These are phyloP conservation scores for Buphagus erythrorhynchus DNA, from an alignment of 2,797 vertebrate species.

Conservation along the genomic window DNA sequence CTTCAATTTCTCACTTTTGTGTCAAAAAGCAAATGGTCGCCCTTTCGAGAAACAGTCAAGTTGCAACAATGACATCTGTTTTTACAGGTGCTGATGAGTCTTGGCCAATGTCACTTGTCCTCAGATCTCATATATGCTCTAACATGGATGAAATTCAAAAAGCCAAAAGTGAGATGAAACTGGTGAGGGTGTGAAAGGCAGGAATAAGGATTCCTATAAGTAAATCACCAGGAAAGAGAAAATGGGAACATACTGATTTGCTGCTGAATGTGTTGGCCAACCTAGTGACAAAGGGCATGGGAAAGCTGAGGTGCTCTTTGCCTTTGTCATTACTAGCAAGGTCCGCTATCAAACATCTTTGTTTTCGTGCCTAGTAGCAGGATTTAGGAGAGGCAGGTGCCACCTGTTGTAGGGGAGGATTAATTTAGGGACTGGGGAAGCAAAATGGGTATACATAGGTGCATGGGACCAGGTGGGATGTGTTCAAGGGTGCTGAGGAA, in stretches of 20 bases:
- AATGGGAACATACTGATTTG: not conserved
- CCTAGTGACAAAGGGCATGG: not conserved
- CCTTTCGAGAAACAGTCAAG: conserved; percentile 22
- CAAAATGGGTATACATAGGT: not conserved
- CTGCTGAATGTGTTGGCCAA: not conserved
- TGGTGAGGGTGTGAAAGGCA: not conserved
- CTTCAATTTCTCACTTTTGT: conserved; percentile 49
- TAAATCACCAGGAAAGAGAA: not conserved
- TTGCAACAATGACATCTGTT: conserved; percentile 34
- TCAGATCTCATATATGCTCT: not conserved
- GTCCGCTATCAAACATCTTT: not conserved
- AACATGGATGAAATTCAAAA: not conserved
- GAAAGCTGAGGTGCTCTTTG: not conserved
- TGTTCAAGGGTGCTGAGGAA: not conserved
- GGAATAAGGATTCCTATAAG: not conserved
- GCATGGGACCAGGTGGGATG: not conserved
- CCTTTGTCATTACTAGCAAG: not conserved
- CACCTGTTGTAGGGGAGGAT: accelerated
- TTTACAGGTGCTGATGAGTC: conserved; percentile 24
- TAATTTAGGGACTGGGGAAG: not conserved
- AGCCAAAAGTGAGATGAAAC: not conserved
- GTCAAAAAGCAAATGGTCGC: conserved; percentile 58
- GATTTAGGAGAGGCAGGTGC: not conserved
- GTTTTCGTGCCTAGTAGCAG: not conserved
- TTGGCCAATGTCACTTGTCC: conserved; percentile 38